phyloP scores from a whole-genome alignment of 2,888 invertebrate species.

The Frankliniella intonsa region DNA sequence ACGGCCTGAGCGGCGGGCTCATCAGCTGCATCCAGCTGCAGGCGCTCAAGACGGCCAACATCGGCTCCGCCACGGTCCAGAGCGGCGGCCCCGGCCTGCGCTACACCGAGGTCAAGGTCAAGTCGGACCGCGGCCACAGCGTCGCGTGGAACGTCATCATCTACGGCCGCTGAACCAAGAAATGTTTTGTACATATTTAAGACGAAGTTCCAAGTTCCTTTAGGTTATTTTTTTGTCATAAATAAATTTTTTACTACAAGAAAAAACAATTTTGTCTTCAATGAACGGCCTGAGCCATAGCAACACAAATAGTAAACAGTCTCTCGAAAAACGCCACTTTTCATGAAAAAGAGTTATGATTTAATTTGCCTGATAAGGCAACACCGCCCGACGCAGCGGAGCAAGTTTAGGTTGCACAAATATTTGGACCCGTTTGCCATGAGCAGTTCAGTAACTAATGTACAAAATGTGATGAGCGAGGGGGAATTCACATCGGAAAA shows the following conservation, averaged over 20 bases:
- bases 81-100: background rate
- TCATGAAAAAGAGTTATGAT: background rate
- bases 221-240: background rate
- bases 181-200: background rate
- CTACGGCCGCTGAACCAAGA: background rate
- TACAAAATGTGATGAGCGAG: too few species aligned
- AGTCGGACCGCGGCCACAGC: constrained; percentile 14
- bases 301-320: background rate
- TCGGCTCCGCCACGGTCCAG: background rate
- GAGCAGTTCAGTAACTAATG: too few species aligned
- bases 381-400: too few species aligned
- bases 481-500: too few species aligned
- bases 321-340: background rate
- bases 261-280: background rate
- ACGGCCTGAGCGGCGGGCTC: background rate
- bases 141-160: constrained; percentile 6
- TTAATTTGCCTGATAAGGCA: too few species aligned
- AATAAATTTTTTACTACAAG: background rate
- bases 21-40: constrained; percentile 5
- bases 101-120: background rate
- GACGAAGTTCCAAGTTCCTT: too few species aligned
- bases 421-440: too few species aligned
- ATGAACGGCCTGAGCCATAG: background rate
- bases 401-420: too few species aligned
- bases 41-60: background rate